These are phyloP conservation scores for Baccha elongata DNA, from an alignment of 2,888 invertebrate species.

Conservation along the genomic window DNA sequence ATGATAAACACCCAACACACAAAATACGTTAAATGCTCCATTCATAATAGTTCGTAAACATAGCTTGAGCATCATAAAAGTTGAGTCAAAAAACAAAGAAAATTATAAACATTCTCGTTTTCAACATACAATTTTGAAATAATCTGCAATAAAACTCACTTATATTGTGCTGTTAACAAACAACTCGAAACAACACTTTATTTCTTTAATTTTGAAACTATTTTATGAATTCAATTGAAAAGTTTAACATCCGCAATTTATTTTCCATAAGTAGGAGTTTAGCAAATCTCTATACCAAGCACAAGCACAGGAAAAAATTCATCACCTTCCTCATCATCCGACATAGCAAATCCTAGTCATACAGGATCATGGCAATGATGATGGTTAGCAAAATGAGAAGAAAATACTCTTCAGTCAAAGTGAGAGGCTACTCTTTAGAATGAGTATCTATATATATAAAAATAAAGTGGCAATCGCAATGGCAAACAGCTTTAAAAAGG, in stretches of 20 bases:
- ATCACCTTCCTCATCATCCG: not conserved
- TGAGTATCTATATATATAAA: too few relatives aligned
- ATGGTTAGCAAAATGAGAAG: slow-evolving; percentile 4
- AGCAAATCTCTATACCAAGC: slow-evolving; percentile 57
- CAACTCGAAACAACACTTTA: slow-evolving; percentile 72
- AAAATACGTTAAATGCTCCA: slow-evolving; percentile 6
- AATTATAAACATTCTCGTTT: slow-evolving; percentile 19
- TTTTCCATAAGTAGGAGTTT: slow-evolving; percentile 70
- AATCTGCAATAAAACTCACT: slow-evolving; percentile 57
- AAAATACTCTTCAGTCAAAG: slow-evolving; percentile 35
- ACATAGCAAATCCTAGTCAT: not conserved
- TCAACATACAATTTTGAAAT: not conserved
- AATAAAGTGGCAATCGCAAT: slow-evolving; percentile 10
- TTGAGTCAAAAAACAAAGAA: not conserved
- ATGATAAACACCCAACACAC: slow-evolving; percentile 18
- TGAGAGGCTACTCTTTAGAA: slow-evolving; percentile 27
- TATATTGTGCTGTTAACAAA: slow-evolving; percentile 42
- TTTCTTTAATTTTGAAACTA: slow-evolving; percentile 71
- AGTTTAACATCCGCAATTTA: slow-evolving; percentile 73
- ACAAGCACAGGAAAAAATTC: not conserved
- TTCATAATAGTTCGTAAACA: slow-evolving; percentile 6
- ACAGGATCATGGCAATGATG: not conserved
- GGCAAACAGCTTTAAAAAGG: slow-evolving; percentile 36
- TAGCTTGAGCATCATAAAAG: not conserved
- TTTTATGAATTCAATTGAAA: slow-evolving; percentile 74